A percentile compares a stretch with the other conserved stretches of the same genome.
Conservation (phyloP, 2,797 vertebrate genomes). For the Gorsachius magnificus region DNA sequence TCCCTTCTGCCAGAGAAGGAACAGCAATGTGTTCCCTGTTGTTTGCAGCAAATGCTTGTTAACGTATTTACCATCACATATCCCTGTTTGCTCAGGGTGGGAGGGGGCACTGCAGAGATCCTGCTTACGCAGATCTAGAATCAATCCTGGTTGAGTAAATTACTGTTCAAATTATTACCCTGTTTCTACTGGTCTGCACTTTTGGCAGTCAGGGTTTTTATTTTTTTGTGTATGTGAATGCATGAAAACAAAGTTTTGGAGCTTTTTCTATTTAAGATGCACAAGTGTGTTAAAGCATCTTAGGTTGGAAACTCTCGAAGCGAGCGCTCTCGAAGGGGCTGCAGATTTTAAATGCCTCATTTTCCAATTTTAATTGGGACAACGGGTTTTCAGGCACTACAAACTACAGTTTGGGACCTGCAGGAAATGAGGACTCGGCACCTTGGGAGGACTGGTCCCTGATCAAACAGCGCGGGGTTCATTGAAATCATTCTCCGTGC, state of each 20-base stretch:
- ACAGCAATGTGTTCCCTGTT: fast-evolving
- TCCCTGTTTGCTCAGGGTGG: background rate
- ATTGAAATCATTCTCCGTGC: constrained; percentile 50
- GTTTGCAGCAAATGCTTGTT: background rate
- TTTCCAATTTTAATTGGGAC: constrained; percentile 21
- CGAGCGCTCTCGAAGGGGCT: background rate
- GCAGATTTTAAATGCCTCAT: background rate
- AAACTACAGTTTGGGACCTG: background rate
- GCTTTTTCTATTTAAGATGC: background rate
- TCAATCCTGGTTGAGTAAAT: background rate
- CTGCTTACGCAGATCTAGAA: background rate
- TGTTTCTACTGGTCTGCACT: background rate
- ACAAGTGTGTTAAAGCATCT: background rate
- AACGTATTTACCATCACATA: fast-evolving
- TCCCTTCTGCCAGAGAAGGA: background rate
- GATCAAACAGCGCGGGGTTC: constrained; percentile 13
- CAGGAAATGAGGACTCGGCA: constrained; percentile 49
- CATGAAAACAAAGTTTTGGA: background rate
- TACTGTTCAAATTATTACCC: background rate
- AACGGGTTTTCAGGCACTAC: background rate
- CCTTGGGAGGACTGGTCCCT: constrained; percentile 34
- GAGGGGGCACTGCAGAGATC: background rate
- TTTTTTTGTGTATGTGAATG: background rate
- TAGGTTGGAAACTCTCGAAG: background rate
- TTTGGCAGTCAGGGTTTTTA: background rate